Base-by-base conservation (phyloP, 1,140 invertebrate genomes). In the Cyclina sinensis region DNA sequence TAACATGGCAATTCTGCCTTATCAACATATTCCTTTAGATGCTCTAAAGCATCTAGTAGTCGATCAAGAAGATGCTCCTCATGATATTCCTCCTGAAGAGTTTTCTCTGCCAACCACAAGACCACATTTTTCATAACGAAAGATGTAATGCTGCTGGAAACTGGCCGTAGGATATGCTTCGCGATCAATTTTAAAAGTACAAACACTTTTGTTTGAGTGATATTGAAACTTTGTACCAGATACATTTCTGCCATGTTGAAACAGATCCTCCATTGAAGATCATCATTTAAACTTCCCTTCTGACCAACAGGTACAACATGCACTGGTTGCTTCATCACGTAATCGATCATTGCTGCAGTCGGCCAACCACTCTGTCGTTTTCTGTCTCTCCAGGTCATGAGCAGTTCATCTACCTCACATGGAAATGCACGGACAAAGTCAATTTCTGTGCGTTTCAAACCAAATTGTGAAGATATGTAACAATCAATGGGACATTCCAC, bases 101-200 rank as follows among this genome's bases (percentile, higher is more conserved):
- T 84, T n/a, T 30, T 51, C 48, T 86, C 84, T 43, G 35, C 24
- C 18, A 78, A 24, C 81, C 81, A 84, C 4, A 84, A 21, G 3
- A 84, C 32, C 0, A 84, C 43, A 24, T 48, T 84, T 51, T 84
- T 84, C 43, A 84, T 65, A 3, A 84, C 65, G 32, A 43, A 84
- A 16, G 81, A 78, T 18, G 84, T 37, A 9, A 86, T 65, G 11
- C 30, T 14, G 12, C 21, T 27, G 43, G 46, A 57, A 14, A 62
- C 16, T 48, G 48, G 37, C 11, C 24, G 7, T 16, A 86, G 57
- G 11, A 43, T 16, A 9, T 78, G 24, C 35, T 86, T 86, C 21
- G 35, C 51, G 16, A 86, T 54, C 12, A 86, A n/a, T 35, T 86
- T 86, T 18, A 86, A 24, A 27, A 86, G 46, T 12, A 86, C 43